Base-by-base conservation (phyloP, 2,797 vertebrate species). In the Myotis planiceps region DNA sequence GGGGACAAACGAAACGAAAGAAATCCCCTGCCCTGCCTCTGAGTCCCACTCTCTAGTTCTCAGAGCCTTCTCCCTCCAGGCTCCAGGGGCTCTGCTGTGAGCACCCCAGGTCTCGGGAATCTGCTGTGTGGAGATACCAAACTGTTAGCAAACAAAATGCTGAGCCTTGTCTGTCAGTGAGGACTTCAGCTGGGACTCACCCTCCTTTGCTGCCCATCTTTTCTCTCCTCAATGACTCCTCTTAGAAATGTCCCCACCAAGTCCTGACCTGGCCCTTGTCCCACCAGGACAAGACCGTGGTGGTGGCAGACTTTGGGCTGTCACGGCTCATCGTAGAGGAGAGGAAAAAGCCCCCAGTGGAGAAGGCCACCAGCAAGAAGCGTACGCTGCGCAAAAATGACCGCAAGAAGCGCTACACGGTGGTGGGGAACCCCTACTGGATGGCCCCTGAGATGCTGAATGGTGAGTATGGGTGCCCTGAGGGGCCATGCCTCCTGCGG, bases 361-460 rank as follows among this genome's bases (percentile, higher is more conserved):
- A 99, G 93, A 99, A 99, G 85, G 97, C 98, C 0, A 96, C 98
- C 12, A 98, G 97, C 86, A 99, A 99, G 98, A 99, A 99, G 95
- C 98, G 99, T 18, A 98, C 99, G 9, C 98, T 99, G 55, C 98
- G 99, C 89, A 99, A 99, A 55, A 98, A 98, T 0, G 99, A 99
- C 98, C 98, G 99, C 72, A 99, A 99, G 88, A 99, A 99, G 97
- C 98, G 99, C 92, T 99, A 99, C 97, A 99, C 99, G 0, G 99
- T 99, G 39, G 99, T 99, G 27, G 99, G 99, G 94, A 99, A 99
- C 98, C 99, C 99, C 0, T 99, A 99, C 97, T 99, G 99, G 99
- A 99, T 99, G 99, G 99, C 99, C 60, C 99, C 99, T 0, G 99
- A 99, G 98, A 99, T 99, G 99, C 98, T 99, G 0, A 99, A 99